Base-by-base conservation (phyloP, 2,888 invertebrate species). In the Dyspetes luteomarginatus region DNA sequence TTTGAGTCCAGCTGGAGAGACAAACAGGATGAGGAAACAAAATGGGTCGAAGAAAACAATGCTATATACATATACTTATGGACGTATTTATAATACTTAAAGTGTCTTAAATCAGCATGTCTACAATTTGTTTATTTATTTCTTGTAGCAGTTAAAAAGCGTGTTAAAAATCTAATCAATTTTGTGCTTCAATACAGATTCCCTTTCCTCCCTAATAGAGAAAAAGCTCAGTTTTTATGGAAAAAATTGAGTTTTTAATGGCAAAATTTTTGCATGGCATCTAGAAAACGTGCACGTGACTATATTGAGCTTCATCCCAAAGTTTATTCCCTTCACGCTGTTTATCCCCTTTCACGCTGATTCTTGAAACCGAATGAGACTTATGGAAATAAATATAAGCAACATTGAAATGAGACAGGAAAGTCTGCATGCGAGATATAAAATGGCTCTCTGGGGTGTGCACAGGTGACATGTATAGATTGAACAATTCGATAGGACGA, bases 391-490 rank as follows among this genome's bases (percentile, higher is more conserved):
- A 17, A 48, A 48, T 36, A 0, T 48, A 17, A 48, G 17, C 1
- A 17, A 36, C 2, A 15, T 19, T 48, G 4, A 19, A 45, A 45
- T n/a, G 15, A 3, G 45, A 15, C n/a, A 17, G 45, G 12, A 55
- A 43, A 12, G 15, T 24, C 3, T 43, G 24, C 52, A 24, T 17
- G 48, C 24, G 55, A 43, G 26, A 69, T 56, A 41, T 55, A 30
- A 7, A 55, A 69, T 43, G 9, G 19, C 17, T 28, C 7, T 56
- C 28, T 19, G 24, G 68, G 2, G 26, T 48, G n/a, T 15, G 56
- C 28, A 68, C 68, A 41, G 28, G 56, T 45, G 69, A 56, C 43
- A 22, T 15, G 56, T 45, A 56, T 15, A 56, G 7, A 15, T 55
- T 1, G 15, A 48, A 71, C 28, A 58, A 58, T 48, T 58, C 24